Evolutionary conservation across 30 jellyfish, hydroid and myxozoan genomes (phyloP).

Genomic region (Turritopsis rubra): DNA sequence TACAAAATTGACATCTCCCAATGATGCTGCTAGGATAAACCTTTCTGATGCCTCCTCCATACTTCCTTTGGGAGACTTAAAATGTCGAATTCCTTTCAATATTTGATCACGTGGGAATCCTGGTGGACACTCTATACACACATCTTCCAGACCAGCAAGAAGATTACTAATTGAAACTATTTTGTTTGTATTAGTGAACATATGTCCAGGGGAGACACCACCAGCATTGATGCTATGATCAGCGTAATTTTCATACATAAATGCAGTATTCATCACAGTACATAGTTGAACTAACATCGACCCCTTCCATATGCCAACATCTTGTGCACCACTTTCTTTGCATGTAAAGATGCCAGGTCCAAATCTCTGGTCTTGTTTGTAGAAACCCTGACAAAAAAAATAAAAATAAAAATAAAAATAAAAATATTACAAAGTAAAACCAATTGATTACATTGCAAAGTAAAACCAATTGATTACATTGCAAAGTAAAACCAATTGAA

Average conservation of each 20-base stretch:
- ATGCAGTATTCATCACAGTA: slow-evolving; percentile 31
- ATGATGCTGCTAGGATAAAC: slow-evolving; percentile 40
- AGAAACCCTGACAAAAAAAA: slow-evolving; percentile 54
- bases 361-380: slow-evolving; percentile 51
- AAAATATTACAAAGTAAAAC: neutral
- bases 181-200: slow-evolving; percentile 7
- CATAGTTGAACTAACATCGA: slow-evolving; percentile 43
- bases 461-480: neutral
- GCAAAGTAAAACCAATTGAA: neutral
- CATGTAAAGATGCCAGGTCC: slow-evolving; percentile 89
- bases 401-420: neutral
- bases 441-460: neutral
- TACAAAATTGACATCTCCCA: slow-evolving; percentile 39
- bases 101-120: slow-evolving; percentile 20
- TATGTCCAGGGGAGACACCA: neutral
- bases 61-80: slow-evolving; percentile 33
- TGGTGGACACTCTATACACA: neutral
- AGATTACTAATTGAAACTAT: neutral
- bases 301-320: slow-evolving; percentile 79
- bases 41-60: slow-evolving; percentile 54
- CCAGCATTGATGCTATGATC: slow-evolving; percentile 57
- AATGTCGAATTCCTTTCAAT: slow-evolving; percentile 17
- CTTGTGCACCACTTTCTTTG: slow-evolving; percentile 51
- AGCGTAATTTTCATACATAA: slow-evolving; percentile 22
- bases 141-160: slow-evolving; percentile 9